A percentile compares a stretch with the other conserved stretches of the same genome.
These are phyloP conservation scores for Virgularia gustaviana DNA, from an alignment of 92 coral and sea anemone species.

Conservation along the genomic window DNA sequence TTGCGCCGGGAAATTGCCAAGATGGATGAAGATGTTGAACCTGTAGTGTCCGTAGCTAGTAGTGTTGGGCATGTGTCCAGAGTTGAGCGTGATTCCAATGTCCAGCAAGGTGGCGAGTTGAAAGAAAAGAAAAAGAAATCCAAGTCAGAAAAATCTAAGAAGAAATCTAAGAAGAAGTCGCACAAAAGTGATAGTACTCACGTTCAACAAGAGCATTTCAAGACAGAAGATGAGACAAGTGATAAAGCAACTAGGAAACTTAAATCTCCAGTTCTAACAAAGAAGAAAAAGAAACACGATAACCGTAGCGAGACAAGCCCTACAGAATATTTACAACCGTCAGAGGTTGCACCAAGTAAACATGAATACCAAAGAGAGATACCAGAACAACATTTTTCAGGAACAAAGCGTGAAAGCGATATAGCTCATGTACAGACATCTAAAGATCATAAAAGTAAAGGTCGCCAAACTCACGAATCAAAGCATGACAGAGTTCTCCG, in stretches of 20 bases:
- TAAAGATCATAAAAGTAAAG: slow-evolving; percentile 3
- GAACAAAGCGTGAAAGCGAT: slow-evolving; percentile 8
- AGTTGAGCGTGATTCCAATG: not conserved
- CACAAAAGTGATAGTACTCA: slow-evolving; percentile 25
- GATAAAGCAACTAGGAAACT: slow-evolving; percentile 22
- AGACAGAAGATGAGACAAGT: not conserved
- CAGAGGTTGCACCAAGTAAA: slow-evolving; percentile 14
- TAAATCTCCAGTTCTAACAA: slow-evolving; percentile 9
- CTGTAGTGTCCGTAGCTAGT: slow-evolving; percentile 14
- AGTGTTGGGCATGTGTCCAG: slow-evolving; percentile 40
- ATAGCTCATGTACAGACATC: not conserved
- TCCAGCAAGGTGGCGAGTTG: slow-evolving; percentile 51
- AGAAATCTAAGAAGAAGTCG: slow-evolving; percentile 17
- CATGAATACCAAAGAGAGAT: slow-evolving; percentile 9
- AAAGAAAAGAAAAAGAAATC: slow-evolving; percentile 59
- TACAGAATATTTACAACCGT: not conserved
- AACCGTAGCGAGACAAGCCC: slow-evolving; percentile 20
- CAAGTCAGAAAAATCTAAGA: slow-evolving; percentile 56
- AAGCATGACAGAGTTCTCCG: slow-evolving; percentile 12
- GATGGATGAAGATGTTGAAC: slow-evolving; percentile 87
- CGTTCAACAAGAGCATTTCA: not conserved
- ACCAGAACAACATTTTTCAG: not conserved
- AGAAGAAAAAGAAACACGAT: slow-evolving; percentile 29
- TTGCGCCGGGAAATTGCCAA: slow-evolving; percentile 80
- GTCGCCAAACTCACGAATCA: slow-evolving; percentile 3